Evolutionary conservation across 2,113 vertebrate species (phyloP), one percentile per base, ranked within the genome.

Genomic region (Rattus rattus): DNA sequence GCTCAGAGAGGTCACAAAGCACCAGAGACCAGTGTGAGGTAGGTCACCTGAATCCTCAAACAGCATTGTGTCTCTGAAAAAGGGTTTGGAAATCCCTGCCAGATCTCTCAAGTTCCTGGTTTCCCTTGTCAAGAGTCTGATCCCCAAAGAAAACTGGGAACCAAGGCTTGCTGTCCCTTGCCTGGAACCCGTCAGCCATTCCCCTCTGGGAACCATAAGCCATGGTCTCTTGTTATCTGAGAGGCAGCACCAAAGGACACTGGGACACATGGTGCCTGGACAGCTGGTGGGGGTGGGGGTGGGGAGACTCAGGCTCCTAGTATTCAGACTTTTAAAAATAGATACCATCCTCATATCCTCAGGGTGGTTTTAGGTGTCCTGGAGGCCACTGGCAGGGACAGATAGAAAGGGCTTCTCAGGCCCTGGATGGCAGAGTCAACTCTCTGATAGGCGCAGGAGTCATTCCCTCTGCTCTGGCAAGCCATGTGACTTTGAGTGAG

Each of bases 321-420:
- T 43, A 95, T 96, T 76, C 24, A 39, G 52, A 91, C 88, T 95
- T 86, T 94, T 97, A 98, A 98, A 98, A 98, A 98, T 98, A 98
- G 97, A 93, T 22, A 49, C 91, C 89, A 75, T 87, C 54, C 91
- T 97, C 94, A 79, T 36, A 73, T 52, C 94, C 85, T 36, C 61
- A 22, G 79, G 85, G 36, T 73, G 85, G 95, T 97, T 96, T 97
- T 94, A 97, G 93, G 86, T 96, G 92, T 97, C 92, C 96, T 94
- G 26, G 9, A 73, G 72, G 73, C 47, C 2, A 0, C n/a, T 69
- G 33, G 65, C 88, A 94, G 87, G 72, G 61, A 91, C 69, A 70
- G 86, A 79, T 91, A 83, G 20, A 87, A 94, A 88, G 43, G 67
- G 70, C 80, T 95, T 81, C 91, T 88, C 36, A 20, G 87, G 79